Conservation (phyloP, 2,113 vertebrate genomes). For the Ancistrus triradiatus region DNA sequence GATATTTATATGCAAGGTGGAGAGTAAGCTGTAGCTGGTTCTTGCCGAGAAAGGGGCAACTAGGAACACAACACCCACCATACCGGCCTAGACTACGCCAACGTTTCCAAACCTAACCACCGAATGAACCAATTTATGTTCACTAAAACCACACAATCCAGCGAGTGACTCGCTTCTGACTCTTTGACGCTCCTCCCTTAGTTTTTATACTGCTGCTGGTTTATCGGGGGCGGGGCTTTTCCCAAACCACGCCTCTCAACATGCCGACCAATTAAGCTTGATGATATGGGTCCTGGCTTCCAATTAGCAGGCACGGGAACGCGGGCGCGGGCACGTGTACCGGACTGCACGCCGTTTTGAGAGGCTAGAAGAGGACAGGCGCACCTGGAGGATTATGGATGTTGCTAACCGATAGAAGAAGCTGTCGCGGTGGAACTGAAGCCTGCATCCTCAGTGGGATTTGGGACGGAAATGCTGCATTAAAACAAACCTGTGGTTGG, state of each 20-base stretch:
- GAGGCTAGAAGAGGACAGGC: background rate
- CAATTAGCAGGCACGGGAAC: slow-evolving; percentile 45
- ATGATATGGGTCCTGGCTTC: slow-evolving; percentile 54
- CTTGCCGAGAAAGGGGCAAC: no score
- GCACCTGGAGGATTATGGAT: background rate
- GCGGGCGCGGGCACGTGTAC: background rate
- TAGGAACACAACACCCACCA: no score
- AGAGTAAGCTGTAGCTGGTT: no score
- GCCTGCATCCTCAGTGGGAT: slow-evolving; percentile 1
- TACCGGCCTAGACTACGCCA: no score
- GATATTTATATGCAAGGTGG: no score
- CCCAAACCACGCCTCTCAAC: slow-evolving; percentile 26
- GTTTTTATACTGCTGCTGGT: slow-evolving; percentile 34
- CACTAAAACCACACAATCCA: background rate
- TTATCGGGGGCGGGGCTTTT: slow-evolving; percentile 38
- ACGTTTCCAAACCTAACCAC: no score
- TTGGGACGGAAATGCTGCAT: slow-evolving; percentile 41
- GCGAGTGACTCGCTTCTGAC: background rate
- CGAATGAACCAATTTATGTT: no score
- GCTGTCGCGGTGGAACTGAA: background rate
- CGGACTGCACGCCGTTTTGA: slow-evolving; percentile 4
- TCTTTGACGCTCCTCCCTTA: background rate
- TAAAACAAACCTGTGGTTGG: slow-evolving; percentile 40
- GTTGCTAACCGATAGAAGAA: background rate
- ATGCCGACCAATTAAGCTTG: slow-evolving; percentile 62